phyloP scores from a whole-genome alignment of 2,797 vertebrate species.

The Coregonus ussuriensis region DNA sequence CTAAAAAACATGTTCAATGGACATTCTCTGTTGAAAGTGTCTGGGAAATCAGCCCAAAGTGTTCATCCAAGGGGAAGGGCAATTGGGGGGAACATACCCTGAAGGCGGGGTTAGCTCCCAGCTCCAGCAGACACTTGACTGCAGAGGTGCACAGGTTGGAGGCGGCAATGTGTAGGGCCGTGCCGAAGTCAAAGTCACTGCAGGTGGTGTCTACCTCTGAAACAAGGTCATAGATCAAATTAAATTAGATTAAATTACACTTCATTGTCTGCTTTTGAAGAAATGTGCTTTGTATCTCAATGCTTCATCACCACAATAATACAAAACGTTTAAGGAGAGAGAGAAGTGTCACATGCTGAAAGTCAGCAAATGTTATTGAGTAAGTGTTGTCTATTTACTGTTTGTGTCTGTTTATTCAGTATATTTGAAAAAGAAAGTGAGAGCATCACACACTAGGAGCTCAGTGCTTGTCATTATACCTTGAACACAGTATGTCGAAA shows the following conservation, averaged over 20 bases:
- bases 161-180: conserved; percentile 93
- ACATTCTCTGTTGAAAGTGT: not conserved
- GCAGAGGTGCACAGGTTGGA: conserved; percentile 92
- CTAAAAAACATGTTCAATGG: no score
- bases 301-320: not conserved
- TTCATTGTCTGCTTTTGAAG: not conserved
- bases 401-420: not conserved
- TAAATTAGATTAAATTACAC: not conserved
- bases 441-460: no score
- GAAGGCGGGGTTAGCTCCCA: conserved; percentile 94
- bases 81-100: conserved; percentile 74
- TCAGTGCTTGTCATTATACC: no score
- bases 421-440: not conserved
- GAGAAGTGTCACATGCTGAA: not conserved
- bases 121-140: conserved; percentile 89
- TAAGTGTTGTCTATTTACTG: not conserved
- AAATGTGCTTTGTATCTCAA: not conserved
- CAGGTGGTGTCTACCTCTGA: conserved; percentile 96
- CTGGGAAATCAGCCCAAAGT: not conserved
- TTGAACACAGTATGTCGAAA: no score
- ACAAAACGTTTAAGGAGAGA: not conserved
- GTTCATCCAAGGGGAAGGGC: not conserved
- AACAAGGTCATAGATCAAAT: conserved; percentile 8
- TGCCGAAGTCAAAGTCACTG: conserved; percentile 98
- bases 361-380: not conserved